phyloP scores from a whole-genome alignment of 2,888 invertebrate species.

The Eulithis testata region DNA sequence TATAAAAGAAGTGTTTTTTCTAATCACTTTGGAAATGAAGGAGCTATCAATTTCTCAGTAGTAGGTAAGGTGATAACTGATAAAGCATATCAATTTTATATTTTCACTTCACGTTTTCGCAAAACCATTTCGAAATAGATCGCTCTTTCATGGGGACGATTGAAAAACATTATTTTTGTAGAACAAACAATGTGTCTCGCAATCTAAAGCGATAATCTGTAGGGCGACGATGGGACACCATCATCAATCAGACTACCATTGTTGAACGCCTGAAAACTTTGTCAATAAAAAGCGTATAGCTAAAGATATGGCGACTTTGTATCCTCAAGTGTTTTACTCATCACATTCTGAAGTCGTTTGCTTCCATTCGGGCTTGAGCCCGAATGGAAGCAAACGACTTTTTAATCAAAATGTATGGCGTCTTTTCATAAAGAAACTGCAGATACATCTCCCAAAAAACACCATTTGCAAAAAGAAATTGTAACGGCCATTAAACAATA shows the following conservation, averaged over 20 bases:
- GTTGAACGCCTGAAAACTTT: conserved; percentile 45
- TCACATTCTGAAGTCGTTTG: not conserved
- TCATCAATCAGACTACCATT: conserved; percentile 64
- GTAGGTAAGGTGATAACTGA: conserved; percentile 1
- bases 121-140: conserved; percentile 37
- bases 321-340: not conserved
- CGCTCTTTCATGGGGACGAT: conserved; percentile 46
- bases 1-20: no score
- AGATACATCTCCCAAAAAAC: conserved; percentile 57
- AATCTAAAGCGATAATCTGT: conserved; percentile 67
- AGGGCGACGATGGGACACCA: conserved; percentile 50
- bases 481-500: conserved; percentile 79
- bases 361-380: not conserved
- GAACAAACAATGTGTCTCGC: conserved; percentile 63
- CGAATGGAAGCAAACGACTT: not conserved
- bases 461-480: conserved; percentile 67
- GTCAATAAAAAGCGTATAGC: conserved; percentile 40
- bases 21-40: no score
- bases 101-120: conserved; percentile 23
- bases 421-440: conserved; percentile 23
- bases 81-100: conserved; percentile 13
- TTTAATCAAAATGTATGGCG: not conserved
- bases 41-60: not conserved
- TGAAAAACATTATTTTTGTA: conserved; percentile 56
- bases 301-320: not conserved